Evolutionary conservation across 2,888 invertebrate species (phyloP), one percentile per base, ranked within the genome.

Genomic region (Orchesellides sinensis): DNA sequence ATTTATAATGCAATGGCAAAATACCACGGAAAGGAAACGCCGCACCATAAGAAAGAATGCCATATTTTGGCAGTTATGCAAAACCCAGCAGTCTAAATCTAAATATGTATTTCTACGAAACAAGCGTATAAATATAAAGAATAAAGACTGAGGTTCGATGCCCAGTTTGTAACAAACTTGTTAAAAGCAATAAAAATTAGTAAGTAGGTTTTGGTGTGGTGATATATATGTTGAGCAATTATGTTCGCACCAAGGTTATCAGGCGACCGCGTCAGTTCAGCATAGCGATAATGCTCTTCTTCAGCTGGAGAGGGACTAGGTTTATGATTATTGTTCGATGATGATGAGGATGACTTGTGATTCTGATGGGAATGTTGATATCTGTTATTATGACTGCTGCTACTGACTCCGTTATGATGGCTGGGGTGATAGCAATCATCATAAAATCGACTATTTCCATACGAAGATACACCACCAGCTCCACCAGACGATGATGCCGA

Each of bases 401-500:
- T 66, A 23, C 14, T 52, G 23, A 69, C 59, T 21, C 56, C 23
- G 27, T 74, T 12, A 47, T 68, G 66, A 59, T 69, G 68, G n/a
- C 73, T 49, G 47, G 61, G 69, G 27, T 80, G 72, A 59, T 80
- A 81, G 27, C 80, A 81, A 25, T 81, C 80, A 56, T 81, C 80
- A 52, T 73, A 81, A 81, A 81, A 81, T 40, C 73, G 54, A 61
- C 80, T 81, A 73, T 81, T 81, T 49, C 80, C 80, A 61, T 81
- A 81, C 6, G 80, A 54, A 6, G 49, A 45, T 5, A 25, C 78
- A n/a, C 49, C 65, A 23, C 54, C 65, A 19, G 19, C 52, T 65
- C 65, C 54, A 10, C 21, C 54, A 10, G 72, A 65, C 12, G 69
- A 45, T 29, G 45, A 45, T 27, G 59, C 27, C 1, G 40, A 40